phyloP scores from a whole-genome alignment of 2,113 vertebrate genomes.

The Odobenus rosmarus region DNA sequence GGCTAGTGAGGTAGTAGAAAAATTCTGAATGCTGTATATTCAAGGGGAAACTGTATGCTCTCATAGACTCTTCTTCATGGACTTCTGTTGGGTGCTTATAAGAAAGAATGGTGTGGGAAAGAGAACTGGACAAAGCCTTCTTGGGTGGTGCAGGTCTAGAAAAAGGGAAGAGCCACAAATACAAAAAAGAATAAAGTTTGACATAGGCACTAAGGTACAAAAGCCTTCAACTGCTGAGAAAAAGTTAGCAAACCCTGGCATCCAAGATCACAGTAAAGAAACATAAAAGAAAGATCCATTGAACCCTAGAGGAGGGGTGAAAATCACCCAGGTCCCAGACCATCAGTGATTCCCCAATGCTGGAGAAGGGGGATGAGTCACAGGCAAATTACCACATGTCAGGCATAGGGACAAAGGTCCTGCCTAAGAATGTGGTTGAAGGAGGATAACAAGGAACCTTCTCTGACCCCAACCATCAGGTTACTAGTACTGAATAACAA shows the following conservation, averaged over 20 bases:
- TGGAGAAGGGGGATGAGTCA: background rate
- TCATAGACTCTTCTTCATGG: background rate
- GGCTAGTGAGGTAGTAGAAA: background rate
- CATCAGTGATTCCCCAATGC: background rate
- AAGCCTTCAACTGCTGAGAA: background rate
- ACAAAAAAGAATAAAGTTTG: background rate
- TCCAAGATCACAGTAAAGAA: background rate
- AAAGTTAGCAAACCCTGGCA: background rate
- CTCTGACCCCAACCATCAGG: background rate
- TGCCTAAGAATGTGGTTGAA: background rate
- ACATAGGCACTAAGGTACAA: background rate
- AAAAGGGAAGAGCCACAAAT: background rate
- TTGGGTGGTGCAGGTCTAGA: background rate
- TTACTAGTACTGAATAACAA: background rate
- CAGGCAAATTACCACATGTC: background rate
- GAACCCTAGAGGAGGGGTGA: background rate
- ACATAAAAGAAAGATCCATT: background rate
- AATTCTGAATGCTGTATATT: background rate
- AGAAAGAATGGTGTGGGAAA: background rate
- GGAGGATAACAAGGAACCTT: background rate
- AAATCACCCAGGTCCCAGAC: background rate
- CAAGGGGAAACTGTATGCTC: background rate
- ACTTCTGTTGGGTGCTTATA: background rate
- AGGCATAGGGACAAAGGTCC: background rate
- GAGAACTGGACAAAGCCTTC: background rate